Conservation (phyloP, 2,888 invertebrate species). For the Hyppa rectilinea region DNA sequence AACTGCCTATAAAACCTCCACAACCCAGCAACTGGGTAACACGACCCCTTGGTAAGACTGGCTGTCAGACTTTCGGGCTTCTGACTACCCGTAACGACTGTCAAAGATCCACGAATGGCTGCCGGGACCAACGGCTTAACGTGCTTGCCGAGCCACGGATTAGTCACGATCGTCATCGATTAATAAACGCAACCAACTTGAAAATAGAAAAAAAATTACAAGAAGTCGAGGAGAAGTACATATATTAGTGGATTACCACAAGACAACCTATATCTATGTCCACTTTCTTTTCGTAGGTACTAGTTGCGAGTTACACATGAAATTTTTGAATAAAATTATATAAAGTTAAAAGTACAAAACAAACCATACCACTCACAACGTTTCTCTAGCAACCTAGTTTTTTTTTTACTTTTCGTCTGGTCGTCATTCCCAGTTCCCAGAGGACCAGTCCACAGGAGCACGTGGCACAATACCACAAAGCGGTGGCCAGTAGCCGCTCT, state of each 20-base stretch:
- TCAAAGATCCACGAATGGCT: too few relatives aligned
- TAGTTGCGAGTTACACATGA: not conserved
- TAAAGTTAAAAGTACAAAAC: not conserved
- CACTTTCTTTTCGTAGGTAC: not conserved
- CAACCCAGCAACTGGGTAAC: too few relatives aligned
- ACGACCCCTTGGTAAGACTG: too few relatives aligned
- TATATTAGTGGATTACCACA: constrained; percentile 16
- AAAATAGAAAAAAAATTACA: constrained; percentile 17
- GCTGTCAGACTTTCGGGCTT: too few relatives aligned
- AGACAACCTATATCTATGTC: not conserved
- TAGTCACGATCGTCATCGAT: constrained; percentile 16
- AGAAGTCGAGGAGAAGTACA: not conserved
- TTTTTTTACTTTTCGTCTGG: constrained; percentile 33
- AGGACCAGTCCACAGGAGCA: constrained; percentile 74
- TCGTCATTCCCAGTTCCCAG: constrained; percentile 69
- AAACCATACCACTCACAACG: not conserved
- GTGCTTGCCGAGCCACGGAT: too few relatives aligned
- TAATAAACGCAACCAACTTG: constrained; percentile 6
- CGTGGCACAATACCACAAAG: constrained; percentile 79
- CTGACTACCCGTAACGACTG: too few relatives aligned
- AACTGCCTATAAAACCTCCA: too few relatives aligned
- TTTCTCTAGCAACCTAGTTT: constrained; percentile 2
- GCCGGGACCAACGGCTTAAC: too few relatives aligned
- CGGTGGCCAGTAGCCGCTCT: constrained; percentile 83
- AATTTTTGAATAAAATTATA: not conserved